These are phyloP conservation scores for Pelodiscus sinensis DNA, from an alignment of 2,113 vertebrate genomes.

Conservation along the genomic window DNA sequence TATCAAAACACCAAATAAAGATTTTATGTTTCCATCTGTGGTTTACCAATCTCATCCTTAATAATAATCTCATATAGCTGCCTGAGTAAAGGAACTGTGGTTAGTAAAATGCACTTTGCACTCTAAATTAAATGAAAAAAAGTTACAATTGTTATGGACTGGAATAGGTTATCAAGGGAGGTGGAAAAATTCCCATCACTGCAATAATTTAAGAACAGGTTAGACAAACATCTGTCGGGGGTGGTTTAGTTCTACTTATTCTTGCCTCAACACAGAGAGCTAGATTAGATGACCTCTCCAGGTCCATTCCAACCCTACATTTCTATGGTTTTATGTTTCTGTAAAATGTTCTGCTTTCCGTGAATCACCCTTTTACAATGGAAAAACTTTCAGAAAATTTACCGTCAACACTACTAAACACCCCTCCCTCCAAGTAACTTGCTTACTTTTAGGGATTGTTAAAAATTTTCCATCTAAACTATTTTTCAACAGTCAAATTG, in stretches of 20 bases:
- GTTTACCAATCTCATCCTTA: background rate
- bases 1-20: background rate
- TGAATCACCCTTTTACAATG: background rate
- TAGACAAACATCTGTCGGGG: background rate
- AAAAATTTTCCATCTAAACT: background rate
- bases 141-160: background rate
- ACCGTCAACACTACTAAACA: background rate
- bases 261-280: background rate
- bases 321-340: background rate
- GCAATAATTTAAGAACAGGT: background rate
- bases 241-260: background rate
- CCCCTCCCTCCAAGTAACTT: background rate
- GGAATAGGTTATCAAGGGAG: background rate
- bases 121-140: background rate
- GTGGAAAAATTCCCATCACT: background rate
- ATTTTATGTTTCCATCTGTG: background rate
- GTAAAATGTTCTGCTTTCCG: background rate
- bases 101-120: background rate
- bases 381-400: background rate
- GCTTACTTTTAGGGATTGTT: background rate
- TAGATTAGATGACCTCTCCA: background rate
- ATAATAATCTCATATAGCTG: background rate
- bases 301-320: background rate
- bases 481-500: background rate
- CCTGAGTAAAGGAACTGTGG: background rate